A percentile compares a stretch with the other conserved stretches of the same genome.
Conservation (phyloP, 2,888 invertebrate genomes). For the Oxyteleia sp. region DNA sequence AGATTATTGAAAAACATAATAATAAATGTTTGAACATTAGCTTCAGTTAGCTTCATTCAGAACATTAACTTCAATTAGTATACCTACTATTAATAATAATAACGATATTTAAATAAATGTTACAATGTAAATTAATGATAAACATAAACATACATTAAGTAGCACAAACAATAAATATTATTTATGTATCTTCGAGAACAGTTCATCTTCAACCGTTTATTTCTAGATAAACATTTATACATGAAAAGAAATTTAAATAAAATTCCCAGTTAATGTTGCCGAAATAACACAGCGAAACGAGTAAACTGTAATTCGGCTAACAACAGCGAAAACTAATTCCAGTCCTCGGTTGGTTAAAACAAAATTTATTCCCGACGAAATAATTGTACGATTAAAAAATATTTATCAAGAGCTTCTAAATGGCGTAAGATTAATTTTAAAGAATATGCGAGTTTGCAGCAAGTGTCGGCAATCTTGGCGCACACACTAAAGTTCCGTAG, state of each 20-base stretch:
- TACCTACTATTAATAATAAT: too few relatives aligned
- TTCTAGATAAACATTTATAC: too few relatives aligned
- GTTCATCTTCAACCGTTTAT: too few relatives aligned
- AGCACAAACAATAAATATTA: too few relatives aligned
- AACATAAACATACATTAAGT: too few relatives aligned
- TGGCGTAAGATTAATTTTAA: constrained; percentile 33
- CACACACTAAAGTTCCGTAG: constrained; percentile 38
- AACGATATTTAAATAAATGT: too few relatives aligned
- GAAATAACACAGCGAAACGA: background rate
- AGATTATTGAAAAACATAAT: too few relatives aligned
- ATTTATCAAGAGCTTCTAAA: constrained; percentile 7
- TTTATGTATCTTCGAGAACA: too few relatives aligned
- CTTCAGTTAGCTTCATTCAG: too few relatives aligned
- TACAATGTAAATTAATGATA: too few relatives aligned
- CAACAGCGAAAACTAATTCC: constrained; percentile 5
- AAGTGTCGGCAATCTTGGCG: constrained; percentile 43
- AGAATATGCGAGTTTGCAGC: constrained; percentile 45
- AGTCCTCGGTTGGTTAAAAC: constrained; percentile 3
- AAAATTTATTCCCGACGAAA: constrained; percentile 10
- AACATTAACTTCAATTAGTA: too few relatives aligned
- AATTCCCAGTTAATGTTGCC: background rate
- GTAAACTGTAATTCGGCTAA: background rate
- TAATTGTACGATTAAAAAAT: constrained; percentile 25
- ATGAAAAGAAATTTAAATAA: background rate
- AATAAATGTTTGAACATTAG: too few relatives aligned